These are phyloP conservation scores for Ciconia boyciana DNA, from an alignment of 2,113 vertebrate species.

Conservation along the genomic window DNA sequence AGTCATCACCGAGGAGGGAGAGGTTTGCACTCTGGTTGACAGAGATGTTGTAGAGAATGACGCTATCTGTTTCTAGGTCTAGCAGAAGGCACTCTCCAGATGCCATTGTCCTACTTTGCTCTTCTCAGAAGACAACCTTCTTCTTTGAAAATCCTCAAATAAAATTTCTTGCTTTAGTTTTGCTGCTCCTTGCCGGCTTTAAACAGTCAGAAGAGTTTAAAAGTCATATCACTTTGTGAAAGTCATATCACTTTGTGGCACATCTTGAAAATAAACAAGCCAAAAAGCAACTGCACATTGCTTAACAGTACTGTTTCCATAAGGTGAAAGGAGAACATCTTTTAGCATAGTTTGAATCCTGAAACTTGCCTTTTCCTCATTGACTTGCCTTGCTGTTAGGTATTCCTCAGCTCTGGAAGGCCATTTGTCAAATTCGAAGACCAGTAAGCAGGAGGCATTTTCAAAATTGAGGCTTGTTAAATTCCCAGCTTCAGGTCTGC, in stretches of 20 bases:
- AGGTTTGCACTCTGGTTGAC: constrained; percentile 55
- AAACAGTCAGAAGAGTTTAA: not conserved
- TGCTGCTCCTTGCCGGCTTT: not conserved
- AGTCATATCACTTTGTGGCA: not conserved
- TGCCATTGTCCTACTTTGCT: constrained; percentile 69
- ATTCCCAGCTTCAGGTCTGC: not conserved
- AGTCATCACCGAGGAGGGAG: constrained; percentile 48
- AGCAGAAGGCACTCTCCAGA: constrained; percentile 66
- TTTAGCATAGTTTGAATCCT: not conserved
- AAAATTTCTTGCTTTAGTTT: not conserved
- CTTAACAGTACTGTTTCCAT: not conserved
- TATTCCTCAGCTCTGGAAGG: constrained; percentile 10
- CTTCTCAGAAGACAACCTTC: not conserved
- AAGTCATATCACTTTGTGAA: not conserved
- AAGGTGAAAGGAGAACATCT: not conserved
- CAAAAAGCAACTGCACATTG: not conserved
- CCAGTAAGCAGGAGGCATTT: not conserved
- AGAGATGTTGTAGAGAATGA: constrained; percentile 63
- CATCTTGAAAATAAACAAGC: not conserved
- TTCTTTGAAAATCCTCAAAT: not conserved
- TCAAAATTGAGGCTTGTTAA: not conserved
- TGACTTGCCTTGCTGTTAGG: not conserved
- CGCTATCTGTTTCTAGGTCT: constrained; percentile 61
- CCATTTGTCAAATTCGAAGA: not conserved
- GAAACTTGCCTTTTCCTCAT: constrained; percentile 3